Conservation (phyloP, 2,113 vertebrate species). For the Dermatemys mawii region DNA sequence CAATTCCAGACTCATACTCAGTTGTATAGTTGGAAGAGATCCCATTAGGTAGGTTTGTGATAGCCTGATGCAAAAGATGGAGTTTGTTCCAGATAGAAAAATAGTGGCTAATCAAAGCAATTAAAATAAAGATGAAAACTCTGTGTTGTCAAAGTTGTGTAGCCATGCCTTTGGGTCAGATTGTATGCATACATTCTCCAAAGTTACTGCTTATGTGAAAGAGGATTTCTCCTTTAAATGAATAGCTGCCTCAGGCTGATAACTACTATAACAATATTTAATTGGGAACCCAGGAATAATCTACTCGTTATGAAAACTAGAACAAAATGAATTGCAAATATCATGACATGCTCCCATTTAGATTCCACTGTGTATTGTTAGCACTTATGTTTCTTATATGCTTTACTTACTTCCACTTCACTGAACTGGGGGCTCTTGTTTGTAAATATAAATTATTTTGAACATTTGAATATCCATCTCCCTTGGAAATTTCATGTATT, state of each 20-base stretch:
- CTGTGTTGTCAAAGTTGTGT: background rate
- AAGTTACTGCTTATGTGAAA: background rate
- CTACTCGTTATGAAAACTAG: background rate
- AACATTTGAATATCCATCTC: fast-evolving
- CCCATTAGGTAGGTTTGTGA: background rate
- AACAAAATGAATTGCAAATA: background rate
- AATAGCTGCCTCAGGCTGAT: background rate
- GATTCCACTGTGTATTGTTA: background rate
- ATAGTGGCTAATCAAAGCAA: background rate
- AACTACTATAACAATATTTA: background rate
- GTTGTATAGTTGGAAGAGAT: background rate
- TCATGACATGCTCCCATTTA: fast-evolving
- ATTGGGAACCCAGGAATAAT: background rate
- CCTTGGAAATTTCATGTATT: background rate
- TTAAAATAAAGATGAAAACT: background rate
- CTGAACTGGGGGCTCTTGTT: background rate
- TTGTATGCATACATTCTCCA: fast-evolving
- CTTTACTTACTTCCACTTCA: background rate
- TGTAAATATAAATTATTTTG: background rate
- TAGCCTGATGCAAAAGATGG: fast-evolving
- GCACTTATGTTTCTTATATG: fast-evolving
- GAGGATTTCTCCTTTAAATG: background rate
- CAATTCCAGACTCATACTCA: background rate
- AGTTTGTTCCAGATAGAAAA: background rate
- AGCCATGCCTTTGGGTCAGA: background rate